phyloP scores from a whole-genome alignment of 2,888 invertebrate genomes.

The Ecliptopera silaceata region DNA sequence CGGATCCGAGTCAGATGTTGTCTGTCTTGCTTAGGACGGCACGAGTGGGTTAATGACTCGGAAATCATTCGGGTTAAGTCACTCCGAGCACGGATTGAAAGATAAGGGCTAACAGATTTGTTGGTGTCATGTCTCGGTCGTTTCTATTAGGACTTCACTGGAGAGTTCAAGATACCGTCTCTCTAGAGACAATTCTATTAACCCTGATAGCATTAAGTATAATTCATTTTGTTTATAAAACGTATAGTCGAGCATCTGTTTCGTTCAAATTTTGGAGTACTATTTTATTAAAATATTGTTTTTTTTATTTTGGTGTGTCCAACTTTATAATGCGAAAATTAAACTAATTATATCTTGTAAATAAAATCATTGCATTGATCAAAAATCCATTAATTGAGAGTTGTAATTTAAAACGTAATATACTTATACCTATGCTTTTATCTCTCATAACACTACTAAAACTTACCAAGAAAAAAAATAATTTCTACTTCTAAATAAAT shows the following conservation, averaged over 20 bases:
- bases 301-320: too few relatives aligned
- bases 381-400: too few relatives aligned
- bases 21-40: slow-evolving; percentile 80
- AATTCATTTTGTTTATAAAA: slow-evolving; percentile 22
- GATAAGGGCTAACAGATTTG: slow-evolving; percentile 79
- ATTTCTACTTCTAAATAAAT: too few relatives aligned
- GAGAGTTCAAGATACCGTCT: slow-evolving; percentile 24
- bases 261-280: neutral
- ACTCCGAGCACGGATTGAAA: slow-evolving; percentile 74
- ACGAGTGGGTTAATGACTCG: slow-evolving; percentile 79
- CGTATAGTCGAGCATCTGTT: neutral
- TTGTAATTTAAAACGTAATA: too few relatives aligned
- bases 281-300: too few relatives aligned
- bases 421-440: too few relatives aligned
- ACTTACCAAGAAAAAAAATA: too few relatives aligned
- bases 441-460: too few relatives aligned
- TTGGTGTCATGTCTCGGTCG: slow-evolving; percentile 64
- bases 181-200: slow-evolving; percentile 31
- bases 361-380: too few relatives aligned
- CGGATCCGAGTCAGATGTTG: slow-evolving; percentile 80
- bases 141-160: slow-evolving; percentile 44
- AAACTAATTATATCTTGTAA: too few relatives aligned
- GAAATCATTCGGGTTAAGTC: slow-evolving; percentile 81
- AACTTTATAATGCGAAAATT: too few relatives aligned
- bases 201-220: slow-evolving; percentile 25